Conservation (phyloP, 2,888 invertebrate species). For the Priocnemis perturbator region DNA sequence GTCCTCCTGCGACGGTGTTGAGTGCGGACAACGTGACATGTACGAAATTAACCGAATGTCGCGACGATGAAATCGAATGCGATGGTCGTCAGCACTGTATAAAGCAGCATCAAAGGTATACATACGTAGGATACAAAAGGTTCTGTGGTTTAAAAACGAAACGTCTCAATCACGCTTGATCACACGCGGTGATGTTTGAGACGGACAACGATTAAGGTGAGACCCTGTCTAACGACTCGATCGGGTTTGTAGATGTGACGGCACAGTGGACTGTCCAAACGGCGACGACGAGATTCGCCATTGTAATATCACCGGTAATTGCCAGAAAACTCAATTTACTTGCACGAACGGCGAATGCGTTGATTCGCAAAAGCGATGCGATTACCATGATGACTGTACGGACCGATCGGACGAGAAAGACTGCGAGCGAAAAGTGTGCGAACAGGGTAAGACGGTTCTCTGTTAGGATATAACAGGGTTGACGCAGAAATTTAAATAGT, state of each 20-base stretch:
- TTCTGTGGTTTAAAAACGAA: no score
- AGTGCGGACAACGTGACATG: conserved; percentile 78
- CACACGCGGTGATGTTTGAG: no score
- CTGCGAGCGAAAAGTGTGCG: conserved; percentile 66
- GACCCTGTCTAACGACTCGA: neutral
- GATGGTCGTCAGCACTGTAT: conserved; percentile 76
- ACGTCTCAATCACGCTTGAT: no score
- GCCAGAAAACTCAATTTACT: conserved; percentile 75
- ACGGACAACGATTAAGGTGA: no score
- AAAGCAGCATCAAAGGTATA: conserved; percentile 55
- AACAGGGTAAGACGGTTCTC: conserved; percentile 25
- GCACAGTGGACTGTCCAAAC: conserved; percentile 76
- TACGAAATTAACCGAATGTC: conserved; percentile 65
- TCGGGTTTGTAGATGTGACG: conserved; percentile 76
- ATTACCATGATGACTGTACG: conserved; percentile 77
- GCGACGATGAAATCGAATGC: conserved; percentile 76
- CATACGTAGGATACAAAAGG: no score
- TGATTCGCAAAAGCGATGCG: conserved; percentile 74
- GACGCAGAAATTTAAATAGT: neutral
- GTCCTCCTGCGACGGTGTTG: conserved; percentile 80
- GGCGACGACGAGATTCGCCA: conserved; percentile 79
- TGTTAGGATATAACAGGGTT: no score
- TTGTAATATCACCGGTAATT: conserved; percentile 71
- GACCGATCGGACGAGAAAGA: conserved; percentile 79
- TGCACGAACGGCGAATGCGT: conserved; percentile 79